Conservation (phyloP, 2,888 invertebrate genomes). For the Nomada ferruginata region DNA sequence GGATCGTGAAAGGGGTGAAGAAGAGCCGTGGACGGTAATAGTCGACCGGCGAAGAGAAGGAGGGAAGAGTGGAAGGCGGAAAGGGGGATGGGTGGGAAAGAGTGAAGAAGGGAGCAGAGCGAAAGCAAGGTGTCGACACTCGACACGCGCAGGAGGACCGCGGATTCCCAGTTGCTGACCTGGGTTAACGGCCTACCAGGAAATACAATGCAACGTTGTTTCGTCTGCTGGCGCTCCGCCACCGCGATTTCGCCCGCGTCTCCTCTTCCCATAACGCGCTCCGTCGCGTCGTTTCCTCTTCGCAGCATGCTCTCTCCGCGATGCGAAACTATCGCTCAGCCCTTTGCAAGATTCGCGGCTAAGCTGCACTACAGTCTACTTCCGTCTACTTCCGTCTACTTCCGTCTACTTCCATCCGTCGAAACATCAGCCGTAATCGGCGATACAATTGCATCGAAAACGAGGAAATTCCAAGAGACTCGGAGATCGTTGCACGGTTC, state of each 20-base stretch:
- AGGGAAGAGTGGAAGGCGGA: slow-evolving; percentile 3
- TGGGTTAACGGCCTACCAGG: slow-evolving; percentile 78
- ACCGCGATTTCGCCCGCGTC: slow-evolving; percentile 54
- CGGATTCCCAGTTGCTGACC: slow-evolving; percentile 77
- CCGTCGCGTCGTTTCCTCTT: neutral
- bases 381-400: too few relatives aligned
- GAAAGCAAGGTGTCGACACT: slow-evolving; percentile 40
- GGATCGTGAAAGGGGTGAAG: neutral
- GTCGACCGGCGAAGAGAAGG: slow-evolving; percentile 10
- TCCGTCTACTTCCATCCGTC: too few relatives aligned
- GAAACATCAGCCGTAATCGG: too few relatives aligned
- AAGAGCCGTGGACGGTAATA: neutral
- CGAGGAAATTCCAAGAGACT: too few relatives aligned
- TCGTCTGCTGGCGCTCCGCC: slow-evolving; percentile 73
- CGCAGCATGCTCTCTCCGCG: neutral
- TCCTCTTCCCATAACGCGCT: slow-evolving; percentile 18
- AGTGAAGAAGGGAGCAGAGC: slow-evolving; percentile 36
- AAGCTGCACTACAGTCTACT: too few relatives aligned
- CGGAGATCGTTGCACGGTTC: too few relatives aligned
- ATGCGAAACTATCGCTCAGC: slow-evolving; percentile 47
- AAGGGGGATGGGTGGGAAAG: slow-evolving; percentile 24
- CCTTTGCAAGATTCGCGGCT: neutral
- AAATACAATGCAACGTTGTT: slow-evolving; percentile 78
- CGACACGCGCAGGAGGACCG: slow-evolving; percentile 56
- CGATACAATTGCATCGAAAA: neutral